A percentile compares a stretch with the other conserved stretches of the same genome.
Evolutionary conservation across 1,140 invertebrate genomes (phyloP).

Genomic region (Lepidotrigona ventralis): DNA sequence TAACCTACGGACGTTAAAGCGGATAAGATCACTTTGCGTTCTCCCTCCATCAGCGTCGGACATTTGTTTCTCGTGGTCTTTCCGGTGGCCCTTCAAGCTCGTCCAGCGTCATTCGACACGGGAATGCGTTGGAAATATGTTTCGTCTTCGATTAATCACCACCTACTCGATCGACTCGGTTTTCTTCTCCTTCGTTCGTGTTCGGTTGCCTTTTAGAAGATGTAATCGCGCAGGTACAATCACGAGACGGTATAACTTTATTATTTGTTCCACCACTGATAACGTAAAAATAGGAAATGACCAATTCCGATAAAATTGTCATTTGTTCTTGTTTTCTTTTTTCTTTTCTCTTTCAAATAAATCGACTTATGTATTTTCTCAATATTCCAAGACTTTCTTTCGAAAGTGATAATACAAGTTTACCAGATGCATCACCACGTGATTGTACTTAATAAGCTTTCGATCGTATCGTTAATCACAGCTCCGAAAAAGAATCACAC

Average conservation of each 20-base stretch:
- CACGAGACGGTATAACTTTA: background rate
- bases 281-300: background rate
- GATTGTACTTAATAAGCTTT: constrained; percentile 5
- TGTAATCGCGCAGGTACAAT: background rate
- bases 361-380: background rate
- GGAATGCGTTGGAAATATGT: background rate
- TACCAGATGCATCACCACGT: background rate
- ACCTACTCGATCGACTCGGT: background rate
- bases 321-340: no score
- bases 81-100: constrained; percentile 44
- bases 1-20: constrained; percentile 73
- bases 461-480: constrained; percentile 16
- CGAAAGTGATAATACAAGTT: no score
- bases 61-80: constrained; percentile 23
- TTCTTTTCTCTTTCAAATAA: background rate
- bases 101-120: background rate
- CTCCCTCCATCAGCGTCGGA: constrained; percentile 49
- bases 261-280: no score
- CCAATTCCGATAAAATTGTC: background rate
- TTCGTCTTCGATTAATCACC: background rate
- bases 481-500: background rate
- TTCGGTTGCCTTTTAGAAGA: background rate
- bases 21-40: constrained; percentile 75
- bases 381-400: background rate
- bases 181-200: background rate